Conservation (phyloP, 2,113 vertebrate species). For the Vulpes vulpes region DNA sequence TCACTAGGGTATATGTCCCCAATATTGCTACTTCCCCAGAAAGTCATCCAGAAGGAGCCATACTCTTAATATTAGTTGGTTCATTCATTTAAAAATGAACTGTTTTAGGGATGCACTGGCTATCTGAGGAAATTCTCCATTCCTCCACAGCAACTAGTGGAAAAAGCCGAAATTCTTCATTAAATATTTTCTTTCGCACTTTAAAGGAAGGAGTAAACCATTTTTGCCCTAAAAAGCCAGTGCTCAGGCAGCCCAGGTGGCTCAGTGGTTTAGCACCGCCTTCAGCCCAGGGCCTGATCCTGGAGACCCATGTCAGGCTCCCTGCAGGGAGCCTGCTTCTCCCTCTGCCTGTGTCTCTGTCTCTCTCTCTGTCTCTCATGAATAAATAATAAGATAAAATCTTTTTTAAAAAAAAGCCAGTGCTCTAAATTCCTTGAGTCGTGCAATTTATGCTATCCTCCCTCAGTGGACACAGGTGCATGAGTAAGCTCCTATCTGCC, state of each 20-base stretch:
- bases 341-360: too few relatives aligned
- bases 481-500: rapidly evolving
- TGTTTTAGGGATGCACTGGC: not conserved
- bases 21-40: not conserved
- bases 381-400: too few relatives aligned
- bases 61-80: not conserved
- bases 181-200: not conserved
- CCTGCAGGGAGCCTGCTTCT: too few relatives aligned
- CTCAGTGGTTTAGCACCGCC: too few relatives aligned
- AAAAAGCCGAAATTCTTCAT: not conserved
- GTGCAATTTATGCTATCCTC: not conserved
- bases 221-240: not conserved
- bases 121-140: not conserved
- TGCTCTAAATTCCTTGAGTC: not conserved
- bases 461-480: not conserved
- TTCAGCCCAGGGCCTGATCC: too few relatives aligned
- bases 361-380: too few relatives aligned
- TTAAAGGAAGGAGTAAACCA: not conserved
- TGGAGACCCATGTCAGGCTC: too few relatives aligned
- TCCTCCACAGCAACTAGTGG: not conserved
- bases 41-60: not conserved
- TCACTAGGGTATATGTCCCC: not conserved
- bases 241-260: not conserved
- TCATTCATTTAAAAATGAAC: not conserved
- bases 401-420: not conserved